Percentiles rank a stretch among this genome's conserved stretches.
phyloP scores from a whole-genome alignment of 2,888 invertebrate genomes.

The Andrena bicolor region DNA sequence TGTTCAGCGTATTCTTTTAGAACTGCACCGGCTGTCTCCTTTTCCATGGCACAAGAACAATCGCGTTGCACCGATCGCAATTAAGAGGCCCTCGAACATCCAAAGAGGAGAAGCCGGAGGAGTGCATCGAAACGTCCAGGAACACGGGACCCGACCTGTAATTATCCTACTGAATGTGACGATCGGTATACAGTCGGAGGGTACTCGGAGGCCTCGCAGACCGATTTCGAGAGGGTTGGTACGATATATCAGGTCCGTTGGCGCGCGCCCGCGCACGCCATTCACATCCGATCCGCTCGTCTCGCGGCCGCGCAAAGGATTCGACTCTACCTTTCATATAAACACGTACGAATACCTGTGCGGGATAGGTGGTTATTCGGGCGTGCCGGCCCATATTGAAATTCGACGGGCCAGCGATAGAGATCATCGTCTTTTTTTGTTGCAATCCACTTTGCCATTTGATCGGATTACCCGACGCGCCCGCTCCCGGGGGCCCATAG shows the following conservation, averaged over 20 bases:
- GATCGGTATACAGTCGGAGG: slow-evolving; percentile 40
- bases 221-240: slow-evolving; percentile 74
- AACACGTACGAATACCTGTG: slow-evolving; percentile 68
- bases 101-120: background rate
- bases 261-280: slow-evolving; percentile 37
- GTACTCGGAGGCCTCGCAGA: slow-evolving; percentile 73
- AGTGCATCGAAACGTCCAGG: background rate
- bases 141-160: slow-evolving; percentile 40
- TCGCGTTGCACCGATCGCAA: slow-evolving; percentile 45
- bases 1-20: background rate
- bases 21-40: background rate
- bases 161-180: slow-evolving; percentile 63
- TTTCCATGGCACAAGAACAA: slow-evolving; percentile 14
- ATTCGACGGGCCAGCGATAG: slow-evolving; percentile 78
- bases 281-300: slow-evolving; percentile 65
- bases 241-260: slow-evolving; percentile 48
- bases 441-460: slow-evolving; percentile 82
- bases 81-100: slow-evolving; percentile 41
- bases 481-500: slow-evolving; percentile 66
- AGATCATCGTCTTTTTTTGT: slow-evolving; percentile 77
- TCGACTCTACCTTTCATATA: slow-evolving; percentile 67
- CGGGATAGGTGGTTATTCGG: slow-evolving; percentile 74
- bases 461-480: slow-evolving; percentile 79
- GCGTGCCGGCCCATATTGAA: slow-evolving; percentile 77
- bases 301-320: slow-evolving; percentile 59